Evolutionary conservation across 2,113 vertebrate genomes (phyloP).

Genomic region (Heterotilapia buettikoferi): DNA sequence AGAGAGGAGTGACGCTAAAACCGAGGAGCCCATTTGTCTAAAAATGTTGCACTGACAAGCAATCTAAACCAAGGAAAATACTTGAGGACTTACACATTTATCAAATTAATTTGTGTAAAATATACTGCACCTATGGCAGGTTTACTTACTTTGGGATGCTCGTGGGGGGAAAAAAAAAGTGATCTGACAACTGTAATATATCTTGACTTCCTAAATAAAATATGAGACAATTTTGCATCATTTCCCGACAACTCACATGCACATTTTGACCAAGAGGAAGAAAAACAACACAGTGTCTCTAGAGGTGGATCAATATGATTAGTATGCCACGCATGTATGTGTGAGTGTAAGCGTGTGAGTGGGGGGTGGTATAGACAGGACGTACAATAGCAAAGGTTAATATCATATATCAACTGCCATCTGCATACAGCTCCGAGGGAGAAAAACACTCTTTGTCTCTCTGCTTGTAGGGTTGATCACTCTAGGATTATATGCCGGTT

Average conservation of each 20-base stretch:
- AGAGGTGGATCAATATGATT: slow-evolving; percentile 66
- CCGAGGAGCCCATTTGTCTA: slow-evolving; percentile 43
- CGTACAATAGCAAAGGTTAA: slow-evolving; percentile 74
- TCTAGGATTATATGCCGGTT: slow-evolving; percentile 38
- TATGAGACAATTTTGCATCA: slow-evolving; percentile 12
- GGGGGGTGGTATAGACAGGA: slow-evolving; percentile 45
- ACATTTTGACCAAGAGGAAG: slow-evolving; percentile 23
- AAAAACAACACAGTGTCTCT: slow-evolving; percentile 23
- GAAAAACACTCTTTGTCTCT: slow-evolving; percentile 40
- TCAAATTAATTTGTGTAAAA: slow-evolving; percentile 52
- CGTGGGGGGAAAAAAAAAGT: not conserved
- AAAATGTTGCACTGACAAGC: slow-evolving; percentile 50
- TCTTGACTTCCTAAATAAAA: not conserved
- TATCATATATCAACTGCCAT: slow-evolving; percentile 73
- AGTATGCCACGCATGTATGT: slow-evolving; percentile 45
- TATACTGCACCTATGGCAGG: slow-evolving; percentile 24
- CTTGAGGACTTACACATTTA: slow-evolving; percentile 38
- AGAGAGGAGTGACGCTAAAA: slow-evolving; percentile 48
- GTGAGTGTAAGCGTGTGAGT: not conserved
- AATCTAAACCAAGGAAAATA: slow-evolving; percentile 33
- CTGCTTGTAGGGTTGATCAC: slow-evolving; percentile 11
- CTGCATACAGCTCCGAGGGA: slow-evolving; percentile 54
- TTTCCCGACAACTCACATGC: not conserved
- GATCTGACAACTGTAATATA: slow-evolving; percentile 10
- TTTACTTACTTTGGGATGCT: slow-evolving; percentile 2